Conservation (phyloP, 2,888 invertebrate species). For the Sturmia bella region DNA sequence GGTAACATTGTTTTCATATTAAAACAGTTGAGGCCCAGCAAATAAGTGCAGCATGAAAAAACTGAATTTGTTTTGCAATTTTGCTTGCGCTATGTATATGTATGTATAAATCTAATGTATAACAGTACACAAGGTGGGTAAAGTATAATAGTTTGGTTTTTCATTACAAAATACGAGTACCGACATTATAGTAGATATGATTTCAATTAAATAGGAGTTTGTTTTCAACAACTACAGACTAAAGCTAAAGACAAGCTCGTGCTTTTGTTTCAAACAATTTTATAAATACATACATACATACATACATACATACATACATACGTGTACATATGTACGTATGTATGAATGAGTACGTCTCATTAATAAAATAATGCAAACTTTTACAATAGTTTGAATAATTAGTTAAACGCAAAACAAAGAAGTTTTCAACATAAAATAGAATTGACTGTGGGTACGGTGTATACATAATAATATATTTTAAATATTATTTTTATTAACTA, state of each 20-base stretch:
- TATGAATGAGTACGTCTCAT: not conserved
- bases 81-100: conserved; percentile 2
- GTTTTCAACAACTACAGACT: conserved; percentile 49
- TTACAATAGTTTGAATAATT: conserved; percentile 23
- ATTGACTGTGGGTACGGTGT: conserved; percentile 47
- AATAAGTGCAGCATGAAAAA: not conserved
- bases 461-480: conserved; percentile 12
- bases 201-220: conserved; percentile 47
- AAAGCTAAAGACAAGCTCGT: conserved; percentile 64
- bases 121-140: conserved; percentile 61
- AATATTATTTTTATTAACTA: conserved; percentile 6
- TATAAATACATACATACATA: too few relatives aligned
- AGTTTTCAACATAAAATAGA: conserved; percentile 46
- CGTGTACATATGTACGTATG: too few relatives aligned
- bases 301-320: too few relatives aligned
- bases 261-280: conserved; percentile 36
- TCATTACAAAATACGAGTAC: conserved; percentile 23
- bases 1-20: conserved; percentile 6
- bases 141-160: conserved; percentile 41
- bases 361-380: not conserved
- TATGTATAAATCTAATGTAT: conserved; percentile 23
- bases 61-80: not conserved
- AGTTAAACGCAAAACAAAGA: conserved; percentile 27
- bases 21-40: not conserved
- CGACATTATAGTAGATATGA: conserved; percentile 53